Evolutionary conservation across 2,797 vertebrate species (phyloP).

Genomic region (Dipus sagitta): DNA sequence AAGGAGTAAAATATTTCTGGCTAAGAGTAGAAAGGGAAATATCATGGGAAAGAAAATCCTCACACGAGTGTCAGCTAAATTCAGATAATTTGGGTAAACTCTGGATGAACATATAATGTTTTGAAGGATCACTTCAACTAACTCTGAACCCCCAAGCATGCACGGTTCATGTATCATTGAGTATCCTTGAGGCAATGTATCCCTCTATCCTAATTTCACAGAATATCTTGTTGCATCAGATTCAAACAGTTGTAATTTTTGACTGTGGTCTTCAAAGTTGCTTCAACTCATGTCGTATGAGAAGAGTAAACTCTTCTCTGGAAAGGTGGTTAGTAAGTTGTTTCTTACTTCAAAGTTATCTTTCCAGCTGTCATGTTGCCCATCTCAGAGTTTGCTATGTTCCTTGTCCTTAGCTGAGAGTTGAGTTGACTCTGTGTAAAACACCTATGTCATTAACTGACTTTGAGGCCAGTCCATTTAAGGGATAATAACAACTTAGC

Average conservation of each 20-base stretch:
- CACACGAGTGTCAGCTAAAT: slow-evolving; percentile 78
- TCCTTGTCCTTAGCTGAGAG: slow-evolving; percentile 6
- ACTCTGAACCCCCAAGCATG: slow-evolving; percentile 75
- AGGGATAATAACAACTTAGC: background rate
- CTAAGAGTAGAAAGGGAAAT: slow-evolving; percentile 71
- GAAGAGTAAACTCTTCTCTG: slow-evolving; percentile 15
- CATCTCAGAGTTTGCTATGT: slow-evolving; percentile 44
- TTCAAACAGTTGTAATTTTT: slow-evolving; percentile 80
- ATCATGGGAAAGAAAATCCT: slow-evolving; percentile 82
- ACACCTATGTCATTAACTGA: background rate
- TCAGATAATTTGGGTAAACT: slow-evolving; percentile 79
- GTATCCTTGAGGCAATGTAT: slow-evolving; percentile 75
- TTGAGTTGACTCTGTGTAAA: slow-evolving; percentile 20
- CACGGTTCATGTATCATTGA: slow-evolving; percentile 83
- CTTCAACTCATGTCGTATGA: background rate
- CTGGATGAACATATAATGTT: slow-evolving; percentile 83
- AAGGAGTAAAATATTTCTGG: slow-evolving; percentile 65
- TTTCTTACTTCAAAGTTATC: slow-evolving; percentile 72
- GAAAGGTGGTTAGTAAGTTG: slow-evolving; percentile 36
- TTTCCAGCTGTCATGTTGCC: slow-evolving; percentile 55
- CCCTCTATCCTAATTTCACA: slow-evolving; percentile 83
- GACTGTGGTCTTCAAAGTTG: slow-evolving; percentile 74
- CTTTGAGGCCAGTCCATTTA: slow-evolving; percentile 32
- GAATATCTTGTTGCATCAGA: slow-evolving; percentile 77
- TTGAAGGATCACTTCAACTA: slow-evolving; percentile 76